phyloP scores from a whole-genome alignment of 2,797 vertebrate species.

The Falco concolor region DNA sequence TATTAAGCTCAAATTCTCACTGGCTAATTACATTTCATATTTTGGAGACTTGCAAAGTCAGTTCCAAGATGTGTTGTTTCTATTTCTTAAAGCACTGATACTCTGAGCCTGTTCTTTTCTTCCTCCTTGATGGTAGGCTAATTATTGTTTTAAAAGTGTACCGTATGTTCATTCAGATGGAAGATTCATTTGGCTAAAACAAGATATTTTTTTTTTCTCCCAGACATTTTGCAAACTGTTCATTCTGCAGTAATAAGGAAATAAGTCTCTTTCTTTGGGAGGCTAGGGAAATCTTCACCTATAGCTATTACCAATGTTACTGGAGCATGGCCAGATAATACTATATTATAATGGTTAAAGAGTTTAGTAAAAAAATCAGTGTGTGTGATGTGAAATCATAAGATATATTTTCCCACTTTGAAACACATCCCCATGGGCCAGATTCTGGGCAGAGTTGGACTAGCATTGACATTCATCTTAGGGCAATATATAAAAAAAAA shows the following conservation, averaged over 20 bases:
- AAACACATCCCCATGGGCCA: not conserved
- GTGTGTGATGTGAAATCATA: not conserved
- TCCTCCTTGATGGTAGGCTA: not conserved
- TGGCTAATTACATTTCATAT: conserved; percentile 18
- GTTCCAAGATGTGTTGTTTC: not conserved
- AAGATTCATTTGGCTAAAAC: not conserved
- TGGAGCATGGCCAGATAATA: not conserved
- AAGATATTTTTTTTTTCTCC: not conserved
- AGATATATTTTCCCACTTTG: not conserved
- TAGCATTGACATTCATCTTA: not conserved
- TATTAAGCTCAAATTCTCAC: conserved; percentile 7
- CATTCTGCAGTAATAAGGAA: not conserved
- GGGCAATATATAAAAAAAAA: not conserved
- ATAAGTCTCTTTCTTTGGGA: not conserved
- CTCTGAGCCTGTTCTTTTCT: not conserved
- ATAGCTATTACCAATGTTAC: not conserved
- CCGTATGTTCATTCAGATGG: not conserved
- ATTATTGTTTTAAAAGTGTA: conserved; percentile 12
- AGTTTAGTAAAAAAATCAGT: not conserved
- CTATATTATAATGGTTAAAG: not conserved
- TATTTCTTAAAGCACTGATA: not conserved
- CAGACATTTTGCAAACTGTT: conserved; percentile 1
- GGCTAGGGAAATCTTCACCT: not conserved
- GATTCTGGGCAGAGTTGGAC: not conserved
- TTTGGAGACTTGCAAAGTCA: conserved; percentile 3